Conservation (phyloP, 2,888 invertebrate species). For the Archaeoteleia sp. region DNA sequence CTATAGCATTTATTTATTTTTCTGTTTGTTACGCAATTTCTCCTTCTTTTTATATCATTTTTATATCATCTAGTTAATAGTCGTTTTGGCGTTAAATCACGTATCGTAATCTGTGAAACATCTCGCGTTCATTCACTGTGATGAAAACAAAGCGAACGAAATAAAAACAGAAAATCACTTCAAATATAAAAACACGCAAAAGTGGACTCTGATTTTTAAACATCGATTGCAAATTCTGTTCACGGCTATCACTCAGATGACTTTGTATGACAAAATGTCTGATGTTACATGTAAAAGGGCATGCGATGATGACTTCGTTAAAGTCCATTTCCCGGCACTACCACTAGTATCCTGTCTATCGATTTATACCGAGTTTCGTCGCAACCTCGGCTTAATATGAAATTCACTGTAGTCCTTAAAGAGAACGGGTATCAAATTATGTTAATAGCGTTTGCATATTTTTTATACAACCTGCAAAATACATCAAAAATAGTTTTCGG, state of each 20-base stretch:
- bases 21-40: neutral
- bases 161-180: conserved; percentile 6
- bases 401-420: conserved; percentile 29
- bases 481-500: neutral
- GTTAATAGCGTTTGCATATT: conserved; percentile 27
- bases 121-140: neutral
- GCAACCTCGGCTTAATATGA: conserved; percentile 38
- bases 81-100: conserved; percentile 4
- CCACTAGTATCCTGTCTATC: conserved; percentile 28
- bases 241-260: conserved; percentile 20
- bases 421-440: conserved; percentile 27
- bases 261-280: conserved; percentile 32
- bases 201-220: conserved; percentile 11
- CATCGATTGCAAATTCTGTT: conserved; percentile 19
- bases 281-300: conserved; percentile 22
- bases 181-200: conserved; percentile 2
- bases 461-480: conserved; percentile 4
- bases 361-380: conserved; percentile 43
- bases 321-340: conserved; percentile 38
- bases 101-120: conserved; percentile 14
- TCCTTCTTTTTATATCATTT: neutral
- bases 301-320: conserved; percentile 42
- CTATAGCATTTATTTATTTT: neutral
- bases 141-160: conserved; percentile 2
- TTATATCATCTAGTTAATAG: neutral